phyloP scores from a whole-genome alignment of 2,113 vertebrate species.

The Hemichromis elongatus region DNA sequence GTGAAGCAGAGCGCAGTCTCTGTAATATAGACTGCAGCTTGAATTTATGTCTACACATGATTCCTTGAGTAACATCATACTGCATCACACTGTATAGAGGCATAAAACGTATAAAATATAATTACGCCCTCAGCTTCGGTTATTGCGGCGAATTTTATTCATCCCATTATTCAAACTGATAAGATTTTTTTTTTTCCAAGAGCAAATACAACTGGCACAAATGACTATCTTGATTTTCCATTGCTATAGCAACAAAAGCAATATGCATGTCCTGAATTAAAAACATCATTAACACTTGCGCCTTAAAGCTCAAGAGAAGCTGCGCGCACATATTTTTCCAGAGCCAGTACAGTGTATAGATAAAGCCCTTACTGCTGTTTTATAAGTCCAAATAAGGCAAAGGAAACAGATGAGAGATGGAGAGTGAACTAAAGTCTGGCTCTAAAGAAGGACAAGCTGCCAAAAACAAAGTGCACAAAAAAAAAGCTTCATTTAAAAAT shows the following conservation, averaged over 20 bases:
- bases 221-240: constrained; percentile 49
- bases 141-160: constrained; percentile 51
- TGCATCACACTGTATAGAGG: constrained; percentile 30
- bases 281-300: constrained; percentile 61
- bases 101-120: constrained; percentile 54
- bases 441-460: constrained; percentile 51
- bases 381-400: constrained; percentile 30
- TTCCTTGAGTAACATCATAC: constrained; percentile 31
- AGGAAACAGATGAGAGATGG: constrained; percentile 1
- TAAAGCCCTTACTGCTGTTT: constrained; percentile 52
- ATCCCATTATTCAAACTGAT: constrained; percentile 57
- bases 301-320: constrained; percentile 45
- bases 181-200: constrained; percentile 17
- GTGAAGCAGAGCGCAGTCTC: neutral
- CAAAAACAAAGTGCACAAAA: constrained; percentile 60
- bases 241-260: constrained; percentile 46
- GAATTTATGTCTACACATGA: constrained; percentile 28
- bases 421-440: constrained; percentile 38
- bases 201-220: constrained; percentile 24
- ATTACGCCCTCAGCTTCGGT: constrained; percentile 48
- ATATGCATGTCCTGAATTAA: constrained; percentile 52
- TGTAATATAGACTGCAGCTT: constrained; percentile 2
- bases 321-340: constrained; percentile 6
- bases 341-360: constrained; percentile 24
- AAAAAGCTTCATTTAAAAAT: constrained; percentile 65